Evolutionary conservation across 1,140 invertebrate genomes (phyloP), one percentile per base, ranked within the genome.

Genomic region (Chrysopa pallens): DNA sequence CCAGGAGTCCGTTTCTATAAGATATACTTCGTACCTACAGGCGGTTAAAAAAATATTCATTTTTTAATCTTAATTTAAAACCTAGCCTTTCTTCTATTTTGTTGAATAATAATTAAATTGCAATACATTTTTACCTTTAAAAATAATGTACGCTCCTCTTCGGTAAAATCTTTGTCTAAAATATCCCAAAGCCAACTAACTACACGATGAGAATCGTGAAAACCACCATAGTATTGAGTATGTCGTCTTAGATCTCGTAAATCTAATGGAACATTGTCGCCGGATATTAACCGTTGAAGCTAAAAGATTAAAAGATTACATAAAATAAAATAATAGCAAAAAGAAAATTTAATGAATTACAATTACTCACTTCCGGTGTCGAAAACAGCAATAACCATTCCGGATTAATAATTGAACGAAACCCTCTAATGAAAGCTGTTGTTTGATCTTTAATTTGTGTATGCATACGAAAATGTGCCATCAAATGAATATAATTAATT

Each of bases 131-230:
- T 6, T 48, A 74, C 73, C 72, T 98, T 98, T 0, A 99, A 67
- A 66, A 99, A 98, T 47, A 96, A 74, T 52, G 81, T 78, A 46
- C 84, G 74, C 63, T 98, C 95, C 40, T 91, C 74, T 59, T 87
- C 80, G 8, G 70, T 80, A 62, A 98, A 98, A 64, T 99, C 94
- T 54, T 89, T 84, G 52, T 94, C 86, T 23, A 99, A 64, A 49
- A 99, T 90, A 62, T 98, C 91, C 96, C 96, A 99, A 9, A 99
- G 67, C 96, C 96, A 99, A 54, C 85, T 82, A 11, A 99, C 85
- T 33, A 99, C 90, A 48, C 90, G 72, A 66, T 99, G 96, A 47
- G 88, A 94, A 64, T 95, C 91, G 62, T 99, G 95, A 64, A 98
- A 98, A 6, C 96, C 96, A 31, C 95, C 96, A 66, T 95, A 98